These are phyloP conservation scores for Cyclopterus lumpus DNA, from an alignment of 2,797 vertebrate genomes.

Conservation along the genomic window DNA sequence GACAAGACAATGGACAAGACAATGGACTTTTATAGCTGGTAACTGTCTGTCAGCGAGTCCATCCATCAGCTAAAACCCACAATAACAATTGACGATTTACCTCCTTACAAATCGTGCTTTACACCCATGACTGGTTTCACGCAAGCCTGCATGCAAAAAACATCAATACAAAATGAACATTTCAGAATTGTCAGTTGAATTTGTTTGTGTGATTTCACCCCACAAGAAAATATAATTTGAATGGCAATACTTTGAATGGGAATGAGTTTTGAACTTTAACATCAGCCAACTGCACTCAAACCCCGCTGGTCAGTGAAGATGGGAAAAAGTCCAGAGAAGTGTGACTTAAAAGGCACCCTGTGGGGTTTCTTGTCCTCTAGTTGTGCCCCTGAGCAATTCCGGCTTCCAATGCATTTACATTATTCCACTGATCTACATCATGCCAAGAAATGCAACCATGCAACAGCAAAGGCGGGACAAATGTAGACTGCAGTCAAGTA, in stretches of 20 bases:
- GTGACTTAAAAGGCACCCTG: not conserved
- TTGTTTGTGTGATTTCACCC: not conserved
- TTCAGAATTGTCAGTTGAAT: not conserved
- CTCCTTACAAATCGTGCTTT: not conserved
- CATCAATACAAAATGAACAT: not conserved
- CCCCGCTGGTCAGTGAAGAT: not conserved
- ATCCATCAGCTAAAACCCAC: constrained; percentile 18
- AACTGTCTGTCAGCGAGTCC: constrained; percentile 25
- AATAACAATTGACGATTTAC: not conserved
- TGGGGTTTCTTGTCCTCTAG: not conserved
- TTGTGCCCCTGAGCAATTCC: too few species aligned
- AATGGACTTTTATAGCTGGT: not conserved
- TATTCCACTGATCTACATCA: not conserved
- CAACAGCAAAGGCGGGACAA: not conserved
- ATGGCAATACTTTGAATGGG: not conserved
- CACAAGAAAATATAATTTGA: not conserved
- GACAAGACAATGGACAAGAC: not conserved
- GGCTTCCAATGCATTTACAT: not conserved
- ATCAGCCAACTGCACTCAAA: not conserved
- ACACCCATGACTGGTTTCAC: not conserved
- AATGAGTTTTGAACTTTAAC: not conserved
- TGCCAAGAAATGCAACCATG: not conserved
- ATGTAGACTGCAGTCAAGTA: not conserved
- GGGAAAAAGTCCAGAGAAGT: not conserved
- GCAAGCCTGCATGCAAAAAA: not conserved